Conservation (phyloP, 64 coral and sea anemone genomes). For the Hydrozoanthus tunicans region DNA sequence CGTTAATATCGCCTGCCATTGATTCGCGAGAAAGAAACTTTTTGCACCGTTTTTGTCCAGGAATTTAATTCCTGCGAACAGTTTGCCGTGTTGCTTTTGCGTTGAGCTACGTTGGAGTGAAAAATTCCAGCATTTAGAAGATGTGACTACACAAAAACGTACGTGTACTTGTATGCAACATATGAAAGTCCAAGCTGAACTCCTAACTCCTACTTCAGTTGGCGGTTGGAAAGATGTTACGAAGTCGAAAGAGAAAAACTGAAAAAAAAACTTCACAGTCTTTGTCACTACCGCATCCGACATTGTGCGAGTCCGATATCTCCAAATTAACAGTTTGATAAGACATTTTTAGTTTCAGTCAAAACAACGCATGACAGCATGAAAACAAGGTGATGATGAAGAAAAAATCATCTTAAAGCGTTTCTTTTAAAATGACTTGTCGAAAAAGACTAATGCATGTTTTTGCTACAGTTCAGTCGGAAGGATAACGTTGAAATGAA, state of each 20-base stretch:
- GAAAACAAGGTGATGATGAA: neutral
- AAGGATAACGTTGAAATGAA: neutral
- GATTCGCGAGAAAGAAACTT: too few relatives aligned
- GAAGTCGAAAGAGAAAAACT: too few relatives aligned
- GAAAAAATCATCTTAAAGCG: neutral
- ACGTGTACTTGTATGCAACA: too few relatives aligned
- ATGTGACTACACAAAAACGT: too few relatives aligned
- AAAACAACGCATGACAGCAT: neutral
- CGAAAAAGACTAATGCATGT: neutral
- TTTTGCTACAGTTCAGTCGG: neutral
- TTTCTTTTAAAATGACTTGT: slow-evolving; percentile 1
- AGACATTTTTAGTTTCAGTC: neutral
- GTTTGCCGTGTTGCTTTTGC: too few relatives aligned
- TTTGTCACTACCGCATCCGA: neutral
- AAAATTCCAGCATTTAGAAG: too few relatives aligned
- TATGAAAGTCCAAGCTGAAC: too few relatives aligned
- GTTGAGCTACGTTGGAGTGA: too few relatives aligned
- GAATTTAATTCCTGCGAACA: too few relatives aligned
- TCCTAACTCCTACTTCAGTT: too few relatives aligned
- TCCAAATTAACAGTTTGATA: neutral
- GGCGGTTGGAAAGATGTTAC: neutral
- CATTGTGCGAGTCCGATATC: neutral
- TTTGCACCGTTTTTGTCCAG: too few relatives aligned
- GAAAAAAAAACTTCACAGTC: neutral
- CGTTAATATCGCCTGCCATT: too few relatives aligned